phyloP scores from a whole-genome alignment of 2,888 invertebrate species.

The Eilema sororculum region DNA sequence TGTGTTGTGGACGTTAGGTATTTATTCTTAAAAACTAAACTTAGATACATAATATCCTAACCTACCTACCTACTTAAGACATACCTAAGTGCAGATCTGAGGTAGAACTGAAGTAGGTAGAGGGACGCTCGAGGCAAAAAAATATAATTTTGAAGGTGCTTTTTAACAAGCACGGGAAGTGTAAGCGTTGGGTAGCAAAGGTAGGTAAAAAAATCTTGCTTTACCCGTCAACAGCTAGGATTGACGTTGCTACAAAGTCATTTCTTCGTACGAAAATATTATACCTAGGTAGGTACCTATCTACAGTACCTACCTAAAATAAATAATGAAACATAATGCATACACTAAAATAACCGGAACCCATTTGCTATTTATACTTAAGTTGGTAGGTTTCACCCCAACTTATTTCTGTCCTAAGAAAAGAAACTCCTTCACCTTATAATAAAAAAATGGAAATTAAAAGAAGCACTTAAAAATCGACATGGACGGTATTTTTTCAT shows the following conservation, averaged over 20 bases:
- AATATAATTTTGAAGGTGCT: background rate
- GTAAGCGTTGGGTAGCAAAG: background rate
- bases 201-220: background rate
- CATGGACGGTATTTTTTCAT: background rate
- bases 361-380: background rate
- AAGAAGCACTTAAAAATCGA: background rate
- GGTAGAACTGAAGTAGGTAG: no score
- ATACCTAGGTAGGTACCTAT: no score
- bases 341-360: background rate
- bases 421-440: background rate
- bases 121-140: background rate
- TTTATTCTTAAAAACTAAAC: background rate
- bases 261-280: background rate
- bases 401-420: background rate
- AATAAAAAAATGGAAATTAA: background rate
- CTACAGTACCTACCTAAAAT: no score
- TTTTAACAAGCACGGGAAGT: background rate
- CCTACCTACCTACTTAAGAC: background rate
- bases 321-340: no score
- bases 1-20: background rate
- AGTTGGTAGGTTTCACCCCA: background rate
- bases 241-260: background rate
- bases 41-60: background rate
- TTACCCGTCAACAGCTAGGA: background rate
- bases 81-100: background rate